phyloP scores from a whole-genome alignment of 35 echinoderm and acorn worm genomes.

The Ptychodera flava region DNA sequence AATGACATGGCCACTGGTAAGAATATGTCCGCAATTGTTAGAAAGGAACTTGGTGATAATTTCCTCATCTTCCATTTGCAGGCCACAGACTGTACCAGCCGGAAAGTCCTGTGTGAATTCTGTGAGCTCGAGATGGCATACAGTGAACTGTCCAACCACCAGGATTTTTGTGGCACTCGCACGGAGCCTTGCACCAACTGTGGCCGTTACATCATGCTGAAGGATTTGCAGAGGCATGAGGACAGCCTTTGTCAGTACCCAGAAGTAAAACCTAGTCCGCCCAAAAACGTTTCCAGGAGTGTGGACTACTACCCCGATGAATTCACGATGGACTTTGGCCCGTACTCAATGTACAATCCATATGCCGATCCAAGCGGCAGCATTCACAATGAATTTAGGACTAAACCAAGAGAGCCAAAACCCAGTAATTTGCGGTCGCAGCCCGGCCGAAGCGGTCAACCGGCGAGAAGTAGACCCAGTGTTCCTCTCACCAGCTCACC shows the following conservation, averaged over 20 bases:
- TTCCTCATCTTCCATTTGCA: not conserved
- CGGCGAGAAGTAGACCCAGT: not conserved
- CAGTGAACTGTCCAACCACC: conserved; percentile 52
- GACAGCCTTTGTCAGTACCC: conserved; percentile 32
- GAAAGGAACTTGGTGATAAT: no score
- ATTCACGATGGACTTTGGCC: not conserved
- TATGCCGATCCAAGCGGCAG: not conserved
- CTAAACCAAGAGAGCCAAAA: not conserved
- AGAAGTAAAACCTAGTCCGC: not conserved
- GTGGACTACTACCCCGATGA: not conserved
- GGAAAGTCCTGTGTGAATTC: conserved; percentile 65
- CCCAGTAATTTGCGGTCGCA: not conserved
- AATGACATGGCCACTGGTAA: no score
- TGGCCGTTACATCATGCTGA: conserved; percentile 56
- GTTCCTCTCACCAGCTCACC: not conserved
- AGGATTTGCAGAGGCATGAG: conserved; percentile 56
- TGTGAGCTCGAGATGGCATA: conserved; percentile 70
- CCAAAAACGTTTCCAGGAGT: not conserved
- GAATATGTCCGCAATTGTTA: no score
- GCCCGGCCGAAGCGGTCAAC: not conserved
- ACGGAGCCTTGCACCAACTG: conserved; percentile 77
- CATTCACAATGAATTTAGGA: not conserved
- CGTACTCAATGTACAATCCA: not conserved
- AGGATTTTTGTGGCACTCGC: conserved; percentile 77
- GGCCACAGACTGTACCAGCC: conserved; percentile 41